A percentile compares a stretch with the other conserved stretches of the same genome.
Conservation (phyloP, 2,113 vertebrate genomes). For the Tachysurus vachellii region DNA sequence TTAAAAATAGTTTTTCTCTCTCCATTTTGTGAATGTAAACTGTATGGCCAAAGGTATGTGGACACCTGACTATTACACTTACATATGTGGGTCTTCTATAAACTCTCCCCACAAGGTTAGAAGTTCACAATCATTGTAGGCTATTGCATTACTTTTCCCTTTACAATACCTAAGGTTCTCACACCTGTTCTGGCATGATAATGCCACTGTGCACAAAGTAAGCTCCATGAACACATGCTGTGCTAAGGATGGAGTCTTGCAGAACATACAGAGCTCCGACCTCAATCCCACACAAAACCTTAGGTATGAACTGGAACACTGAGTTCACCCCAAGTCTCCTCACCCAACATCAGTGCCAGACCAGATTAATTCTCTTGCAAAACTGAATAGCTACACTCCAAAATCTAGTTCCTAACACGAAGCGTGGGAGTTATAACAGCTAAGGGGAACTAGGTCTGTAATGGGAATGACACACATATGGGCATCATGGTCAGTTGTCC, state of each 20-base stretch:
- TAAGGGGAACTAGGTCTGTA: neutral
- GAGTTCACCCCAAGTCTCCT: neutral
- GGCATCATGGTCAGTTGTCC: neutral
- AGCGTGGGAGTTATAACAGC: neutral
- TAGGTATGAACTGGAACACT: neutral
- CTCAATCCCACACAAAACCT: neutral
- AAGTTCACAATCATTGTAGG: neutral
- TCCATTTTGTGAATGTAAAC: neutral
- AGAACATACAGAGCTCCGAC: neutral
- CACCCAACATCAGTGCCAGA: neutral
- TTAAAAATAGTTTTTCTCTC: neutral
- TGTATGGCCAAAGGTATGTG: neutral
- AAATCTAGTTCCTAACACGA: neutral
- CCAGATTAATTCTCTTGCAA: neutral
- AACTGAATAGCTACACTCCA: neutral
- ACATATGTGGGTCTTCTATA: neutral
- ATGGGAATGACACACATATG: neutral
- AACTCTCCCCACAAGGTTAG: neutral
- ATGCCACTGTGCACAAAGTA: neutral
- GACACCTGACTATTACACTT: neutral
- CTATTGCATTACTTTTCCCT: neutral
- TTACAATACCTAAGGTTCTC: neutral
- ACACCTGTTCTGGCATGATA: neutral
- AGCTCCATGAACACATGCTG: neutral
- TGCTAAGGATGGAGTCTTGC: neutral